Percentiles rank a stretch among this genome's conserved stretches.
These are phyloP conservation scores for Threskiornis aethiopicus DNA, from an alignment of 2,797 vertebrate species.

Conservation along the genomic window DNA sequence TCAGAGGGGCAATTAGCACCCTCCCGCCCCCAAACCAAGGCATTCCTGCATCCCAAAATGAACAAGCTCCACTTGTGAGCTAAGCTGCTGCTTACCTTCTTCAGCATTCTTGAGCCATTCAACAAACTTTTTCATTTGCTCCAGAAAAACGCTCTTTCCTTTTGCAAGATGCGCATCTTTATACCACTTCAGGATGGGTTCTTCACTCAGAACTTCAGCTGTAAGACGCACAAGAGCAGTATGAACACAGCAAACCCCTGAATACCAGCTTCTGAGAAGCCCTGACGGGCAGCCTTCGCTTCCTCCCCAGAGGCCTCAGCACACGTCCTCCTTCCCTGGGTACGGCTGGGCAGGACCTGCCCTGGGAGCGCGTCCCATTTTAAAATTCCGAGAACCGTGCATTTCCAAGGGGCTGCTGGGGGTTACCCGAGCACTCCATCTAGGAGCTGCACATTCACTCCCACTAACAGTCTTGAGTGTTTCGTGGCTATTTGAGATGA, in stretches of 20 bases:
- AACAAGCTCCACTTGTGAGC: not conserved
- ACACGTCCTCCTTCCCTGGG: accelerated
- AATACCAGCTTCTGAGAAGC: not conserved
- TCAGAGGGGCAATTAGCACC: not conserved
- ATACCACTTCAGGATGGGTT: slow-evolving; percentile 97
- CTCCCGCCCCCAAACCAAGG: not conserved
- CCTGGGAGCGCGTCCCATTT: not conserved
- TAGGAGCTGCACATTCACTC: not conserved
- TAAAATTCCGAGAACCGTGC: accelerated
- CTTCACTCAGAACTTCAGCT: slow-evolving; percentile 96
- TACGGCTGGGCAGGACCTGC: accelerated
- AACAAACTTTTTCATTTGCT: slow-evolving; percentile 98
- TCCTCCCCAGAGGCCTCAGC: not conserved
- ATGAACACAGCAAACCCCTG: not conserved
- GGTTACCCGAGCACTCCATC: not conserved
- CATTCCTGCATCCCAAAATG: not conserved
- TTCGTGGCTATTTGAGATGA: not conserved
- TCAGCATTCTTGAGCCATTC: slow-evolving; percentile 98
- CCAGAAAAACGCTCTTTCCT: slow-evolving; percentile 94
- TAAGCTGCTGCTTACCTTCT: slow-evolving; percentile 81
- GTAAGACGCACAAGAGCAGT: not conserved
- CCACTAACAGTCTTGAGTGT: not conserved
- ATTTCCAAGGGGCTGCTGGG: not conserved
- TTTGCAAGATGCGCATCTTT: slow-evolving; percentile 89
- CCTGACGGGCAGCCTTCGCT: not conserved